Base-by-base conservation (phyloP, 2,888 invertebrate genomes). In the Campaea margaritaria region DNA sequence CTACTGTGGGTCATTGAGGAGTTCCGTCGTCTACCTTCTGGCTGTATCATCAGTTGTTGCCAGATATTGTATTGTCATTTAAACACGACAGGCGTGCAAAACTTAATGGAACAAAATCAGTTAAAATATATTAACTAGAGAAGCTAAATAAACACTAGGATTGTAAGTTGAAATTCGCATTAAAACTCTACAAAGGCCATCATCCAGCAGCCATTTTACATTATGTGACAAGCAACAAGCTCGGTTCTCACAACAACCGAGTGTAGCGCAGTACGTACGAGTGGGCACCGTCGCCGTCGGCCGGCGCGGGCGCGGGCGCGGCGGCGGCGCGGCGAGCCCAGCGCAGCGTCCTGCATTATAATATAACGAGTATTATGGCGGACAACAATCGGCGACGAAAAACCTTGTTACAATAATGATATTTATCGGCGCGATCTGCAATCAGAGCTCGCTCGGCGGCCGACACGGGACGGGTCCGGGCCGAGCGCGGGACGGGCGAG, bases 371-470 rank as follows among this genome's bases (percentile, higher is more conserved):
- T 39, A 54, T 52, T 50, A 57, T 64, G 61, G 54, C 47, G 44
- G 36, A 55, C 43, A 34, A 56, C 53, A 43, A 57, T 55, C 55
- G 42, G 12, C 60, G 42, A 52, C 39, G 46, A 64, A 63, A 61
- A 66, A 66, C 34, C 68, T 64, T 49, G 56, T 64, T 65, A 59
- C 55, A 66, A 62, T 64, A 62, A 66, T 64, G 66, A 66, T 68
- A 64, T 62, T 68, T 66, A 68, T 66, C 64, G 52, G 58, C 39
- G 38, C 28, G 59, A 64, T 58, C 58, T 54, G 62, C 62, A 66
- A 63, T 66, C 66, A 67, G 64, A 70, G 73, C 65, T 70, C 65
- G 73, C 60, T 64, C 64, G 60, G 63, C 64, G 65, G 71, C 15
- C 42, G 43, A 10, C 3, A 1, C 39, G 39, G 52, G 42, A n/a